Evolutionary conservation across 92 coral and sea anemone species (phyloP), one percentile per base, ranked within the genome.

Genomic region (Chrysogorgia sp.): DNA sequence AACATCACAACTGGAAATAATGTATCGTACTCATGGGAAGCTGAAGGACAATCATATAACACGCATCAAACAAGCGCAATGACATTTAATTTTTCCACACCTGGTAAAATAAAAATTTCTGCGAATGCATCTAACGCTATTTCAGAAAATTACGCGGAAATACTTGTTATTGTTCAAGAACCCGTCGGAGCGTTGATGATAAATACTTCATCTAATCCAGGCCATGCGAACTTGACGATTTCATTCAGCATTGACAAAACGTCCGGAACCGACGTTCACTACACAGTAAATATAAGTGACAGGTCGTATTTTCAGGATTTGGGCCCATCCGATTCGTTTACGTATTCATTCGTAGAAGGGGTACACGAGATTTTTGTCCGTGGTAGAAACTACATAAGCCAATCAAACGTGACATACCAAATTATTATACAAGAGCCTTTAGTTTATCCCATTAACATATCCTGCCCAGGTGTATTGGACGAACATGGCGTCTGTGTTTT

Each of bases 71-170:
- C 63, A 43, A 85, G 75, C 63, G 60, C 82, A 1, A 55, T 84
- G 24, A 53, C 84, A n/a, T 79, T 84, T 28, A 80, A 56, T 63
- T 94, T 94, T 63, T 77, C 85, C 30, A 23, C 49, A 21, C 81
- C 80, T 1, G 97, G 97, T 30, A 28, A n/a, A 10, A 85, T 85
- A 58, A 82, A 68, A 2, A 58, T 94, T 14, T 78, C 81, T 34
- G 86, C 92, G 17, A 89, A 83, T 31, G 96, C 88, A 50, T 87
- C 90, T 21, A 94, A 94, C 84, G 83, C 92, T 24, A 66, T 94
- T 29, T 91, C 92, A 22, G 74, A 55, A 40, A 63, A 62, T 4
- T 66, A 75, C 52, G 82, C 84, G 53, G 63, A 81, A 28, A 58
- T 61, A 43, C 28, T 77, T 26, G 92, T 94, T 61, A 58, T 50